These are phyloP conservation scores for Connochaetes taurinus DNA, from an alignment of 2,113 vertebrate species.

Conservation along the genomic window DNA sequence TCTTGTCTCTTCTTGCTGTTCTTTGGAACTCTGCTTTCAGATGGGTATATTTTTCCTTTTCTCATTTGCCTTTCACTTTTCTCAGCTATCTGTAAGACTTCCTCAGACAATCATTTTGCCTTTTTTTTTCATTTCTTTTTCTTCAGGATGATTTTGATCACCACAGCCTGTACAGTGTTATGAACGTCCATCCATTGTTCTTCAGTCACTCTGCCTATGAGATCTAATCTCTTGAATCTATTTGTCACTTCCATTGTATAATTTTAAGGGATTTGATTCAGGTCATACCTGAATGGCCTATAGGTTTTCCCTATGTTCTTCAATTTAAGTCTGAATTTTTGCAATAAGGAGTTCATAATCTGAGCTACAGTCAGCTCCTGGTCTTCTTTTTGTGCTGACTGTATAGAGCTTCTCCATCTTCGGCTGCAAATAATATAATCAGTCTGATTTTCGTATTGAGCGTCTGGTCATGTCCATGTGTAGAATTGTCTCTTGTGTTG, in stretches of 20 bases:
- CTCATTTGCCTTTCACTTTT: neutral
- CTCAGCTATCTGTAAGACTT: neutral
- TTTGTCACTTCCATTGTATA: neutral
- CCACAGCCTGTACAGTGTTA: neutral
- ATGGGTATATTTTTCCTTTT: neutral
- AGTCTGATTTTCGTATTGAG: neutral
- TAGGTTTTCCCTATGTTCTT: neutral
- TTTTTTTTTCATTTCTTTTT: neutral
- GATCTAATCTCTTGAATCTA: neutral
- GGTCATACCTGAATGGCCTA: neutral
- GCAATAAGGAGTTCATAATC: neutral
- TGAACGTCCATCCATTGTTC: neutral
- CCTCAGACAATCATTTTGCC: neutral
- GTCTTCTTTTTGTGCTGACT: neutral
- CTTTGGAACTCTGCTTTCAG: neutral
- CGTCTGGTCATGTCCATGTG: neutral
- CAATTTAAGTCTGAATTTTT: neutral
- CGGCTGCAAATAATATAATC: neutral
- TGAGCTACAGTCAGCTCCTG: neutral
- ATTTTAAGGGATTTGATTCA: neutral
- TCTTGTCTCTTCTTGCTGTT: neutral
- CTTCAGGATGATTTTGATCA: neutral
- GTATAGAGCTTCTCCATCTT: neutral
- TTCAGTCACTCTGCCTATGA: neutral
- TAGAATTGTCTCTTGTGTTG: neutral